Percentiles rank a stretch among this genome's conserved stretches.
phyloP scores from a whole-genome alignment of 2,888 invertebrate genomes.

The Willowsia nigromaculata region DNA sequence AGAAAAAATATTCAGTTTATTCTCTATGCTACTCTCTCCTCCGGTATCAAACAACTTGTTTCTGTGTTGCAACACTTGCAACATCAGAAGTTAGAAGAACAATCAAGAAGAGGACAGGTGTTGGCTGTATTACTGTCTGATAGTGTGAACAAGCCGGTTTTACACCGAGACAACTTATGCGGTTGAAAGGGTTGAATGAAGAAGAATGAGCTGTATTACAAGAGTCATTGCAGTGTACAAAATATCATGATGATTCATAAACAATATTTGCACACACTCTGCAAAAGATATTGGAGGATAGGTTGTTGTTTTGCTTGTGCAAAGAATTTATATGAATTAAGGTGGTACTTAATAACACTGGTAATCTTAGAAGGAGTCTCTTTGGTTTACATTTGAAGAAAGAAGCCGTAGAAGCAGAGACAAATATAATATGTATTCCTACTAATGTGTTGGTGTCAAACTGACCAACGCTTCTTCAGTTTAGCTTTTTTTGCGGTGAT shows the following conservation, averaged over 20 bases:
- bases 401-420: not conserved
- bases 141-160: not conserved
- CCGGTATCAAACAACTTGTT: conserved; percentile 10
- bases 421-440: not conserved
- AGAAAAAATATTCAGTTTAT: conserved; percentile 22
- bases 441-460: conserved; percentile 12
- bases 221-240: not conserved
- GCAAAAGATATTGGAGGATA: not conserved
- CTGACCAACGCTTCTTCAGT: conserved; percentile 14
- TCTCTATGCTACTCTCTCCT: not conserved
- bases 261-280: conserved; percentile 7
- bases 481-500: conserved; percentile 1
- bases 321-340: no score
- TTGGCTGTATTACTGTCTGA: not conserved
- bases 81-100: not conserved
- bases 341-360: no score
- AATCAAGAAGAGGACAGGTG: conserved; percentile 11
- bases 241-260: not conserved
- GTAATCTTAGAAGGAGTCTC: not conserved
- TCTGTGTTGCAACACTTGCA: not conserved
- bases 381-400: not conserved
- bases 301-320: not conserved
- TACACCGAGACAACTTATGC: not conserved
- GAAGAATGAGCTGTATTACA: not conserved
- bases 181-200: conserved; percentile 24